Conservation (phyloP, 1,140 invertebrate species). For the Sitophilus oryzae region DNA sequence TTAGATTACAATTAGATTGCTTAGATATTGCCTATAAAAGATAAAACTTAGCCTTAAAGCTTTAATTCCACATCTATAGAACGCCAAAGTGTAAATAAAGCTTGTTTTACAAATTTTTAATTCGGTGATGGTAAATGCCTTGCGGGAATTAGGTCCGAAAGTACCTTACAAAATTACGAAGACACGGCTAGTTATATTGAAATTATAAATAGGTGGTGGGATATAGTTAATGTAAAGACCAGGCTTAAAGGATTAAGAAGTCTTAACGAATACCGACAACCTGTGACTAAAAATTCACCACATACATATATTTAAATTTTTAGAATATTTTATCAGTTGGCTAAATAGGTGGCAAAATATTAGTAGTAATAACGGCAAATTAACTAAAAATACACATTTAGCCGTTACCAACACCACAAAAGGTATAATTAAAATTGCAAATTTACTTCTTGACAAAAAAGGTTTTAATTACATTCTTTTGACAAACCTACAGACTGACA, state of each 20-base stretch:
- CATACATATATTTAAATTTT: background rate
- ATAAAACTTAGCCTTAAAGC: conserved; percentile 11
- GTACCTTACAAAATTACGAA: background rate
- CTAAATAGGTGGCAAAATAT: background rate
- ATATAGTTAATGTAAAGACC: conserved; percentile 16
- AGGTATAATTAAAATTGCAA: background rate
- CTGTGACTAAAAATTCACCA: background rate
- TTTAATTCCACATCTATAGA: conserved; percentile 12
- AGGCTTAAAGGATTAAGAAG: background rate
- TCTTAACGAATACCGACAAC: background rate
- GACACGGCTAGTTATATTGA: conserved; percentile 12
- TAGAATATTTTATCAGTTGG: background rate
- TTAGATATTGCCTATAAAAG: conserved; percentile 2
- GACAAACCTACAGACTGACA: background rate
- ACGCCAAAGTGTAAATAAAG: conserved; percentile 18
- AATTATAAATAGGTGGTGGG: conserved; percentile 10
- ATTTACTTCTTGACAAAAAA: background rate
- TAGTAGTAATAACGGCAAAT: background rate
- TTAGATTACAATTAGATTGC: conserved; percentile 2
- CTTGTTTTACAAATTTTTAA: conserved; percentile 12
- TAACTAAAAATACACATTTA: background rate
- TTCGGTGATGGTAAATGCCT: background rate
- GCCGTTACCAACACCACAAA: background rate
- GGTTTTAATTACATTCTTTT: background rate
- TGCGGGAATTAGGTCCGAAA: conserved; percentile 7